These are phyloP conservation scores for Gymnobelideus leadbeateri DNA, from an alignment of 2,113 vertebrate species.

Conservation along the genomic window DNA sequence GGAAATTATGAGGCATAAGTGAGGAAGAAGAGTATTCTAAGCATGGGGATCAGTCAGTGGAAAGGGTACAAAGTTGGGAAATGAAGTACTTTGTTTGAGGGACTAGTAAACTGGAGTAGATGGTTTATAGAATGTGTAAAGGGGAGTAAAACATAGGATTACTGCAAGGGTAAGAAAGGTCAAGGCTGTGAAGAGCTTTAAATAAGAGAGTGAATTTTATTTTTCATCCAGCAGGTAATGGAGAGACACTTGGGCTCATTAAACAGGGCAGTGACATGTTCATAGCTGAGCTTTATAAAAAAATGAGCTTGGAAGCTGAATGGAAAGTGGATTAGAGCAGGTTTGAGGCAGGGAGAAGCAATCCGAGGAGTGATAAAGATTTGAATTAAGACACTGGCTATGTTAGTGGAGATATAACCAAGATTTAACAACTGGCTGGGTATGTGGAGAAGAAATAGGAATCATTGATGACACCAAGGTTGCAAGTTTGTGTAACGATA, in stretches of 20 bases:
- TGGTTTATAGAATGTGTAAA: not conserved
- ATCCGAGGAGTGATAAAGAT: not conserved
- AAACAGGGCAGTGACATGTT: not conserved
- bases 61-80: not conserved
- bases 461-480: not conserved
- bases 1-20: not conserved
- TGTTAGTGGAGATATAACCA: not conserved
- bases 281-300: not conserved
- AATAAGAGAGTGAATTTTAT: too few species aligned
- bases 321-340: not conserved
- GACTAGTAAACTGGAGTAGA: not conserved
- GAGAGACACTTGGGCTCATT: not conserved
- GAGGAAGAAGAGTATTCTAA: not conserved
- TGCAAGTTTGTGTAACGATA: not conserved
- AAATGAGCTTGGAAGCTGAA: not conserved
- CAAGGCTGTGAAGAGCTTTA: too few species aligned
- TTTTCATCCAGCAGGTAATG: too few species aligned
- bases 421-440: not conserved
- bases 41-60: not conserved
- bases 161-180: not conserved
- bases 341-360: not conserved
- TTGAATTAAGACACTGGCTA: not conserved
- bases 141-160: not conserved
- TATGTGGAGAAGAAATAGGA: not conserved
- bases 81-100: too few species aligned